A percentile compares a stretch with the other conserved stretches of the same genome.
phyloP scores from a whole-genome alignment of 2,888 invertebrate species.

The Philaethria dido region DNA sequence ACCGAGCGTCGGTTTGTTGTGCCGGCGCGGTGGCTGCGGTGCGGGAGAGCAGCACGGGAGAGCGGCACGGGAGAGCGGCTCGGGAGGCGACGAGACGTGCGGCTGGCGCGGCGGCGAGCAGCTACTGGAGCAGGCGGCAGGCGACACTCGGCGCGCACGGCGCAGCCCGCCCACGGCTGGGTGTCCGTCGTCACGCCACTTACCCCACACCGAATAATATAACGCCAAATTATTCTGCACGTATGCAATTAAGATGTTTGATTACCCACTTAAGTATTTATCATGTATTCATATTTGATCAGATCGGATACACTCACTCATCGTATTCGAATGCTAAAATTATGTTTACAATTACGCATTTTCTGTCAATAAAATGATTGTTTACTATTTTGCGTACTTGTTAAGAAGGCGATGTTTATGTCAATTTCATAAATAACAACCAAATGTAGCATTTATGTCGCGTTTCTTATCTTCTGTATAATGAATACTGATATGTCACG shows the following conservation, averaged over 20 bases:
- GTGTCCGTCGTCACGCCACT: slow-evolving; percentile 67
- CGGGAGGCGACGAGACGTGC: slow-evolving; percentile 64
- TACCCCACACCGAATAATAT: slow-evolving; percentile 70
- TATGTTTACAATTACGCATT: neutral
- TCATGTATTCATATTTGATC: slow-evolving; percentile 4
- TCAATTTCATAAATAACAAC: neutral
- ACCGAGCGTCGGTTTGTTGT: slow-evolving; percentile 65
- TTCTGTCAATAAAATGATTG: slow-evolving; percentile 25
- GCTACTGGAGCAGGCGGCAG: slow-evolving; percentile 58
- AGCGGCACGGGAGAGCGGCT: slow-evolving; percentile 48
- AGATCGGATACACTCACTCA: neutral
- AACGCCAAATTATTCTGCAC: slow-evolving; percentile 54
- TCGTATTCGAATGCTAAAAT: neutral
- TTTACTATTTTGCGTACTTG: slow-evolving; percentile 8
- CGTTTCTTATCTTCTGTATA: neutral
- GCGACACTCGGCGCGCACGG: slow-evolving; percentile 61
- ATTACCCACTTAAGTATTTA: slow-evolving; percentile 31
- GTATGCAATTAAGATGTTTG: slow-evolving; percentile 44
- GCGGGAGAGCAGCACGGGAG: slow-evolving; percentile 45
- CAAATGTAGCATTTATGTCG: neutral
- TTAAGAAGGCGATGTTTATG: neutral
- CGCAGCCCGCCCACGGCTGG: slow-evolving; percentile 67
- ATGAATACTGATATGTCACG: neutral
- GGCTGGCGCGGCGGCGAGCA: slow-evolving; percentile 68
- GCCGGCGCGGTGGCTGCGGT: slow-evolving; percentile 55